phyloP scores from a whole-genome alignment of 2,888 invertebrate genomes.

The Anodontia alba region DNA sequence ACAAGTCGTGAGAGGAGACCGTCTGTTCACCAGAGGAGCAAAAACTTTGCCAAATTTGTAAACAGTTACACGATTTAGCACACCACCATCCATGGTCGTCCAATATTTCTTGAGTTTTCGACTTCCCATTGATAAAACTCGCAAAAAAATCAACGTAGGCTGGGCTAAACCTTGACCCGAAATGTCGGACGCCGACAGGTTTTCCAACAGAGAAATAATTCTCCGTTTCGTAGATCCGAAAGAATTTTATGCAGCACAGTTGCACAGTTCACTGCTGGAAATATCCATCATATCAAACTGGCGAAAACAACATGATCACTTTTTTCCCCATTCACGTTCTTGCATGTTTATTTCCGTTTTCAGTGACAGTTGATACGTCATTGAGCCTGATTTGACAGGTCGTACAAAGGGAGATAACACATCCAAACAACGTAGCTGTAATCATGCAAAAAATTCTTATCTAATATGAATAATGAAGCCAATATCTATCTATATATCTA shows the following conservation, averaged over 20 bases:
- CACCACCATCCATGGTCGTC: not conserved
- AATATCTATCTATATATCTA: no score
- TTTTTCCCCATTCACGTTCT: conserved; percentile 27
- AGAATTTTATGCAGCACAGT: no score
- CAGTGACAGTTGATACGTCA: conserved; percentile 26
- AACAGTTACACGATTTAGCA: conserved; percentile 19
- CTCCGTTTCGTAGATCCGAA: no score
- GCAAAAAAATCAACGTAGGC: no score
- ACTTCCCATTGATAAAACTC: conserved; percentile 2
- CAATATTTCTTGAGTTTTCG: conserved; percentile 1
- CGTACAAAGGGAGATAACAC: conserved; percentile 27
- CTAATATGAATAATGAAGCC: no score
- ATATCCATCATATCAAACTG: not conserved
- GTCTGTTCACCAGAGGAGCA: conserved; percentile 30
- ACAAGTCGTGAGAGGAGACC: not conserved
- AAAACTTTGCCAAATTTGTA: conserved; percentile 52
- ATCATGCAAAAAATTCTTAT: not conserved
- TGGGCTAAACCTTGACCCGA: no score
- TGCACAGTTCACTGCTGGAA: no score
- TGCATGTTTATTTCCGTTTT: conserved; percentile 27
- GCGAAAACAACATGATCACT: not conserved
- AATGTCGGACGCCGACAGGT: no score
- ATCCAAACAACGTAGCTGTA: not conserved
- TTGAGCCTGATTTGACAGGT: conserved; percentile 24
- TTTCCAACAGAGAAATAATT: no score